Evolutionary conservation across 2,113 vertebrate species (phyloP).

Genomic region (Hyperoodon ampullatus): DNA sequence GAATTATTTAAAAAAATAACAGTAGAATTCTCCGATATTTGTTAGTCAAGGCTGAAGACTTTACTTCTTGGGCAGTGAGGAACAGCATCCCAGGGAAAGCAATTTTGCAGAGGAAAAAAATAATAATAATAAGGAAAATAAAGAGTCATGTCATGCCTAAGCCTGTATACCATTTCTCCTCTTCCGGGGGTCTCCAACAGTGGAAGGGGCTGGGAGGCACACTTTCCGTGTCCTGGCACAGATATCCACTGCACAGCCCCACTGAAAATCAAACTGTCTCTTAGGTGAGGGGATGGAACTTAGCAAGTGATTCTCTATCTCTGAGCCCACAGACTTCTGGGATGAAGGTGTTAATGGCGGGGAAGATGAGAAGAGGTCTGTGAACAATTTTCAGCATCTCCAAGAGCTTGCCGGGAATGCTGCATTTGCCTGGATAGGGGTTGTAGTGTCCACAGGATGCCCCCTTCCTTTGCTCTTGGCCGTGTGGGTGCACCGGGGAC

Average conservation of each 20-base stretch:
- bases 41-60: neutral
- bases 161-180: neutral
- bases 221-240: accelerated
- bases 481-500: neutral
- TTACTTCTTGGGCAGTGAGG: neutral
- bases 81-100: neutral
- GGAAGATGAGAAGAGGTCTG: neutral
- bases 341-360: neutral
- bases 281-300: neutral
- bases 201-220: neutral
- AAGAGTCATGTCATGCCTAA: neutral
- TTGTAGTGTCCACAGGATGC: neutral
- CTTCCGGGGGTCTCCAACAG: neutral
- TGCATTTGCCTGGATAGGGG: neutral
- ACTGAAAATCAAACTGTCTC: neutral
- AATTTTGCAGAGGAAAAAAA: neutral
- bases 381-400: neutral
- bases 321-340: neutral
- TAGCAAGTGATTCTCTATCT: neutral
- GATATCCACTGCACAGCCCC: neutral
- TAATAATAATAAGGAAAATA: neutral
- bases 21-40: neutral
- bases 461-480: neutral
- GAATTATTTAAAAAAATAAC: neutral
- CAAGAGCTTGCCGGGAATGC: neutral